A percentile compares a stretch with the other conserved stretches of the same genome.
Evolutionary conservation across 2,113 vertebrate species (phyloP).

Genomic region (Prunella fulvescens): DNA sequence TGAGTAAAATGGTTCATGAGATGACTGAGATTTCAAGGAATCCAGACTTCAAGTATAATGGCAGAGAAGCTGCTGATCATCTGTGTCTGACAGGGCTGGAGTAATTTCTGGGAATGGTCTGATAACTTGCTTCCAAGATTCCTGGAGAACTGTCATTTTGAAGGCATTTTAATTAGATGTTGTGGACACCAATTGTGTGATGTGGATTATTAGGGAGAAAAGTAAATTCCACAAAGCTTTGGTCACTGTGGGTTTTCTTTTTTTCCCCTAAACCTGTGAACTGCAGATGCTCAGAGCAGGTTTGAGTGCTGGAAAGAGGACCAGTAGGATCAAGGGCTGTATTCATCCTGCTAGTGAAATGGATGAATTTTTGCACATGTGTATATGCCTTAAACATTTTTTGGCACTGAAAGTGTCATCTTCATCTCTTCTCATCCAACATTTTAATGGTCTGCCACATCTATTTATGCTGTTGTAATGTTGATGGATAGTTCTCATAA

Average conservation of each 20-base stretch:
- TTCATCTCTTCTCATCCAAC: not conserved
- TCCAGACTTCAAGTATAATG: not conserved
- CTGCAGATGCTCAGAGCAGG: not conserved
- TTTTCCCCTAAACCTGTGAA: not conserved
- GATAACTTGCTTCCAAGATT: not conserved
- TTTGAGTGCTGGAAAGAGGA: not conserved
- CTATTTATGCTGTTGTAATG: not conserved
- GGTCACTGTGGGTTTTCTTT: not conserved
- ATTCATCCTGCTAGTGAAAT: not conserved
- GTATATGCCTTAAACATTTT: not conserved
- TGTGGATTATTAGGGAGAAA: not conserved
- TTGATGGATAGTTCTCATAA: not conserved
- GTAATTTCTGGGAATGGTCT: not conserved
- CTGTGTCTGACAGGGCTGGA: not conserved
- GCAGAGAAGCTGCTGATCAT: not conserved
- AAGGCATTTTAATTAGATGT: not conserved
- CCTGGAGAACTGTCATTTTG: not conserved
- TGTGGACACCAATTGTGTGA: not conserved
- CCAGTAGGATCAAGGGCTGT: not conserved
- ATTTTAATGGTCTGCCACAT: not conserved
- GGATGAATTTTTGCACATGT: not conserved
- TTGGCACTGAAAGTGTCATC: not conserved
- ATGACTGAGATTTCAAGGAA: not conserved
- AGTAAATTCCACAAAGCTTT: not conserved
- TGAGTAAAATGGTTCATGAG: not conserved